A percentile compares a stretch with the other conserved stretches of the same genome.
Conservation (phyloP, 2,797 vertebrate species). For the Calcarius lapponicus region DNA sequence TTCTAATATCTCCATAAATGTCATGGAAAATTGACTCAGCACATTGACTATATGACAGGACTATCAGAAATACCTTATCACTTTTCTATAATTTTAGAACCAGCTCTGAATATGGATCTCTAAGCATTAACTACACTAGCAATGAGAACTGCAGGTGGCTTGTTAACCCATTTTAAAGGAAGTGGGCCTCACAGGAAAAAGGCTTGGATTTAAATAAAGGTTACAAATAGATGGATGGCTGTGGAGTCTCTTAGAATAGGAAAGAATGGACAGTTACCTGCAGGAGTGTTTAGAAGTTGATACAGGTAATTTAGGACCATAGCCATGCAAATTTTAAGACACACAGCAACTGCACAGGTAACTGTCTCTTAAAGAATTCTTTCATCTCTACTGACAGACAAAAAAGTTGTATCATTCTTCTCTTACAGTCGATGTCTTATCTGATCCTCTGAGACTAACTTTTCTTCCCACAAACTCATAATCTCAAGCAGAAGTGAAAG, state of each 20-base stretch:
- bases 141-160: neutral
- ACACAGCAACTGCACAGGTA: neutral
- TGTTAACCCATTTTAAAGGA: conserved; percentile 21
- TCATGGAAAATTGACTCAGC: fast-evolving
- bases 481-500: neutral
- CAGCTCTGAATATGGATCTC: neutral
- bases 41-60: neutral
- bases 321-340: neutral
- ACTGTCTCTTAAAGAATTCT: neutral
- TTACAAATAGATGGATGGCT: conserved; percentile 6
- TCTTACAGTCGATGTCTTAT: neutral
- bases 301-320: neutral
- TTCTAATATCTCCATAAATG: neutral
- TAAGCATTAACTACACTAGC: conserved; percentile 1
- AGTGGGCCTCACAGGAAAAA: conserved; percentile 22
- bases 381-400: neutral
- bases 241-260: neutral
- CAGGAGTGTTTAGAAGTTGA: neutral
- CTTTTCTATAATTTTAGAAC: neutral
- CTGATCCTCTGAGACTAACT: neutral
- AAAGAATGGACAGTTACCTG: neutral
- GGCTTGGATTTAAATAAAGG: conserved; percentile 11
- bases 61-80: neutral
- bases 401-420: neutral
- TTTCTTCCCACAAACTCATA: neutral